Conservation (phyloP, 2,888 invertebrate species). For the Ectropis crepuscularia region DNA sequence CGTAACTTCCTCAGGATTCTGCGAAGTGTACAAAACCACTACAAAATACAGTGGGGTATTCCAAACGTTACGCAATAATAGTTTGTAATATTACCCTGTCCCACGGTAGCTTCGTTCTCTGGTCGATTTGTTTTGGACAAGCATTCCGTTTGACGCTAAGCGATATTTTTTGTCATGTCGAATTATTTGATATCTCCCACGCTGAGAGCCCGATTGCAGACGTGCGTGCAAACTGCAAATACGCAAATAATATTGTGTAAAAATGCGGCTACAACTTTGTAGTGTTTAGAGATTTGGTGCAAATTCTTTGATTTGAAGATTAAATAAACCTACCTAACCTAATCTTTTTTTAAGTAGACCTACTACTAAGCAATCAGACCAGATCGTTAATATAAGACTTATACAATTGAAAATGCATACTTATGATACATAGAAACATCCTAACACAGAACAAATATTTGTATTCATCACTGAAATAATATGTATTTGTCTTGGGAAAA, state of each 20-base stretch:
- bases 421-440: no score
- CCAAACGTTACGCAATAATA: not conserved
- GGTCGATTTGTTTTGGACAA: conserved; percentile 35
- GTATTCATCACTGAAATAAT: no score
- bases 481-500: no score
- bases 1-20: no score
- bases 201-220: conserved; percentile 60
- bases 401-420: no score
- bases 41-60: no score
- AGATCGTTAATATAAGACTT: no score
- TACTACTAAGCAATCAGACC: no score
- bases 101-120: conserved; percentile 23
- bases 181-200: conserved; percentile 55
- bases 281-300: conserved; percentile 10
- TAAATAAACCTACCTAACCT: no score
- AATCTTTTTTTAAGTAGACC: no score
- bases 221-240: conserved; percentile 58
- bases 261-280: conserved; percentile 32
- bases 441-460: no score
- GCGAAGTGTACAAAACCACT: no score
- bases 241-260: conserved; percentile 27
- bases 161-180: conserved; percentile 41
- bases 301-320: not conserved
- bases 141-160: conserved; percentile 24
- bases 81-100: conserved; percentile 9